Evolutionary conservation across 2,113 vertebrate genomes (phyloP).

Genomic region (Nesogale talazaci): DNA sequence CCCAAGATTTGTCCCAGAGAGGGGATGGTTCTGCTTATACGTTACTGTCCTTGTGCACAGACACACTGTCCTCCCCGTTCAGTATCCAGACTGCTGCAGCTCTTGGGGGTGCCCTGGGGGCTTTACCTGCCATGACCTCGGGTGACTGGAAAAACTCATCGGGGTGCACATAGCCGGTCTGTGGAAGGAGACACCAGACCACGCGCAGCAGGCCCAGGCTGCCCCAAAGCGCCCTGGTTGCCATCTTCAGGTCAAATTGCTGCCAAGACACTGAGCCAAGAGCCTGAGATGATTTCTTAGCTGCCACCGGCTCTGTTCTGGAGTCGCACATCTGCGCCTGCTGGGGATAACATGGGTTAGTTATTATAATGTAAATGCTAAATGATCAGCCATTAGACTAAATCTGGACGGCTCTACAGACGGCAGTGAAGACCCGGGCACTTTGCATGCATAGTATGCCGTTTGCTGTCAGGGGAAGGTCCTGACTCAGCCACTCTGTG

Average conservation of each 20-base stretch:
- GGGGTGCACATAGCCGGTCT: slow-evolving; percentile 87
- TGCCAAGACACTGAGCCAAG: not conserved
- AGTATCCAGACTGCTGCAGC: not conserved
- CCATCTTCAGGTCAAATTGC: slow-evolving; percentile 60
- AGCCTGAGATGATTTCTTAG: not conserved
- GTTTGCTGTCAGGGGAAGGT: no score
- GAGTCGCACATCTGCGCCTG: slow-evolving; percentile 44
- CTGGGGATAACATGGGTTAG: not conserved
- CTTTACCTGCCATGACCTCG: slow-evolving; percentile 88
- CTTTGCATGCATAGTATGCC: not conserved
- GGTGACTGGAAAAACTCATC: slow-evolving; percentile 90
- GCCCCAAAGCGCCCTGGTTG: slow-evolving; percentile 78
- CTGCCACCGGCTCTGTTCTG: not conserved
- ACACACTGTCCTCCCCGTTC: not conserved
- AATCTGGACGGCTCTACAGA: not conserved
- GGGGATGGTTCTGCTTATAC: not conserved
- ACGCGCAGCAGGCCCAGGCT: slow-evolving; percentile 83
- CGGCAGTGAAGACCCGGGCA: not conserved
- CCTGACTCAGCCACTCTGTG: not conserved
- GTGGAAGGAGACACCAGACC: slow-evolving; percentile 86
- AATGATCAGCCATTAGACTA: not conserved
- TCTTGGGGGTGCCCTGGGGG: not conserved
- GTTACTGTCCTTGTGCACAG: not conserved
- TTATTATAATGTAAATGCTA: not conserved
- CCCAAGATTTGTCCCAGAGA: not conserved